A percentile compares a stretch with the other conserved stretches of the same genome.
phyloP scores from a whole-genome alignment of 2,113 vertebrate genomes.

The Pholis gunnellus region DNA sequence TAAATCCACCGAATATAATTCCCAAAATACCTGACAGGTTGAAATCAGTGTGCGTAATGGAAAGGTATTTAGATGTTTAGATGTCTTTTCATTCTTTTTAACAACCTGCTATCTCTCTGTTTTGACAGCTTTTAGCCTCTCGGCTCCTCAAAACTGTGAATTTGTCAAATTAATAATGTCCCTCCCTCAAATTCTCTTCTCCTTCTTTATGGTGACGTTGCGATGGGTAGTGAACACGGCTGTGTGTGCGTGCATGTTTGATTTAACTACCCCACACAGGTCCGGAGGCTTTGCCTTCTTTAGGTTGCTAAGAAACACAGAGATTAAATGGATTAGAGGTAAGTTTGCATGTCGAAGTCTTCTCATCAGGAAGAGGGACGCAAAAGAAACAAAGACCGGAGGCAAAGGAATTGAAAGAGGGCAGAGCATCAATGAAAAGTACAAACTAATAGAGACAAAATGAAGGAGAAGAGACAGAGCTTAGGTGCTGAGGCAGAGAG shows the following conservation, averaged over 20 bases:
- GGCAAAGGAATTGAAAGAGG: constrained; percentile 13
- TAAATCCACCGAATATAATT: not conserved
- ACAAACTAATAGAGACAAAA: constrained; percentile 18
- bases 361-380: constrained; percentile 22
- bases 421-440: not conserved
- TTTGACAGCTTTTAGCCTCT: not conserved
- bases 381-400: constrained; percentile 29
- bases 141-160: constrained; percentile 4
- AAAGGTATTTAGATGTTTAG: not conserved
- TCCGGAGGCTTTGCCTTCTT: constrained; percentile 39
- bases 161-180: constrained; percentile 8
- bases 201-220: not conserved
- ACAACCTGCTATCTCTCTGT: not conserved
- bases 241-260: constrained; percentile 1
- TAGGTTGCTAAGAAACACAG: constrained; percentile 67
- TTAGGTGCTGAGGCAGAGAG: constrained; percentile 7
- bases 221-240: not conserved
- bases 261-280: constrained; percentile 27
- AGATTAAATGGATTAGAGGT: constrained; percentile 54
- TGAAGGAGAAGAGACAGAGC: not conserved
- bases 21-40: constrained; percentile 22
- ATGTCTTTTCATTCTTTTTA: constrained; percentile 7
- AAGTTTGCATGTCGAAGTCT: constrained; percentile 48
- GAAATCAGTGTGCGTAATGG: not conserved
- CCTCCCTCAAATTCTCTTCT: not conserved